Evolutionary conservation across 2,797 vertebrate genomes (phyloP).

Genomic region (Pyrocephalus nanus): DNA sequence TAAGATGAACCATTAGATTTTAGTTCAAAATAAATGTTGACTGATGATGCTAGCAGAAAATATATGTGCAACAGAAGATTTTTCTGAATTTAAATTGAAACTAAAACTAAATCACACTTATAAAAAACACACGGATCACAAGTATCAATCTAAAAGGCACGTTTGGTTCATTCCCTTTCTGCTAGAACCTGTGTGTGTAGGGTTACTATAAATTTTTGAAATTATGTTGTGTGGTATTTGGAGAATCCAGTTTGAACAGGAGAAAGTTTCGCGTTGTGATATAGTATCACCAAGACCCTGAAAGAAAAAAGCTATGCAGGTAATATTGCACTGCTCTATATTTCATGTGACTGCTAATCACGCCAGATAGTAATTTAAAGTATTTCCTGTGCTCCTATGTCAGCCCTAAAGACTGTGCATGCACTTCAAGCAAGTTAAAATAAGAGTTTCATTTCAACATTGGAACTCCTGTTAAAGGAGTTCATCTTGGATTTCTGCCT

Average conservation of each 20-base stretch:
- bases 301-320: neutral
- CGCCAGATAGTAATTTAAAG: neutral
- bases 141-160: neutral
- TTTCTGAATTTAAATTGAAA: neutral
- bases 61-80: neutral
- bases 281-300: neutral
- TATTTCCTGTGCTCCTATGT: neutral
- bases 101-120: neutral
- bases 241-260: neutral
- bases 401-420: neutral
- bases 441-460: neutral
- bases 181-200: rapidly evolving
- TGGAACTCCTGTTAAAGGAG: neutral
- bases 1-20: neutral
- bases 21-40: neutral
- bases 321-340: neutral
- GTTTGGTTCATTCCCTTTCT: neutral
- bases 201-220: neutral
- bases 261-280: neutral
- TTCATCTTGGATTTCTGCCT: neutral
- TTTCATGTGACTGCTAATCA: neutral
- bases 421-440: neutral
- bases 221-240: neutral
- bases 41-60: neutral
- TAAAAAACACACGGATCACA: neutral